These are phyloP conservation scores for Drosophila mulleri DNA, from an alignment of 2,888 invertebrate species.

Conservation along the genomic window DNA sequence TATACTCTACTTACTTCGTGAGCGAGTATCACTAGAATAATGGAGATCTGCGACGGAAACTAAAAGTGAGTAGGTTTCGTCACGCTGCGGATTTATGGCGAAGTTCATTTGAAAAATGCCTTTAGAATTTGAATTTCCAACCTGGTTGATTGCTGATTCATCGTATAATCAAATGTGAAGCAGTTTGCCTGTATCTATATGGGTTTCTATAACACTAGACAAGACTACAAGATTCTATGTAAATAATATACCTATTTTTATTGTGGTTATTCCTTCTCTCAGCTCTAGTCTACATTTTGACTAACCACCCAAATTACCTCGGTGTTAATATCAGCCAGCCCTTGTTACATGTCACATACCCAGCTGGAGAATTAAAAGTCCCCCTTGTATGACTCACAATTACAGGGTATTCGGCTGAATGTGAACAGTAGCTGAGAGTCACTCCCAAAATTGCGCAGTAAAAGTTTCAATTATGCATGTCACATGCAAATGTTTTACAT, in stretches of 20 bases:
- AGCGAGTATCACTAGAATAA: background rate
- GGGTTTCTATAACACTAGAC: background rate
- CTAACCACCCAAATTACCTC: too few species aligned
- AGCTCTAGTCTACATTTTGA: too few species aligned
- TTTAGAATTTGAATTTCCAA: conserved; percentile 43
- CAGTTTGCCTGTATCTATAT: conserved; percentile 5
- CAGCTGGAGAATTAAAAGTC: too few species aligned
- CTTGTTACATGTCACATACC: background rate
- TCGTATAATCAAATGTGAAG: conserved; percentile 32
- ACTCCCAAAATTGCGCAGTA: conserved; percentile 61
- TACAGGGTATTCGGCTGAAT: conserved; percentile 24
- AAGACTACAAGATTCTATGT: conserved; percentile 6
- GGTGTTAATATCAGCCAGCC: background rate
- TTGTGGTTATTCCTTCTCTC: too few species aligned
- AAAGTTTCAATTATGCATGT: conserved; percentile 71
- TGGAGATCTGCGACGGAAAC: conserved; percentile 11
- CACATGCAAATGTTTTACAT: conserved; percentile 71
- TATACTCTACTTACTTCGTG: background rate
- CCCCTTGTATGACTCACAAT: background rate
- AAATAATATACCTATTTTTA: too few species aligned
- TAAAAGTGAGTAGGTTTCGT: conserved; percentile 39
- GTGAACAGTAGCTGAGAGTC: conserved; percentile 46
- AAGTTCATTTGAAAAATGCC: conserved; percentile 21
- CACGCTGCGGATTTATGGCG: conserved; percentile 36
- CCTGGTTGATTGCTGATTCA: conserved; percentile 38